phyloP scores from a whole-genome alignment of 2,888 invertebrate species.

The Thyatira batis region DNA sequence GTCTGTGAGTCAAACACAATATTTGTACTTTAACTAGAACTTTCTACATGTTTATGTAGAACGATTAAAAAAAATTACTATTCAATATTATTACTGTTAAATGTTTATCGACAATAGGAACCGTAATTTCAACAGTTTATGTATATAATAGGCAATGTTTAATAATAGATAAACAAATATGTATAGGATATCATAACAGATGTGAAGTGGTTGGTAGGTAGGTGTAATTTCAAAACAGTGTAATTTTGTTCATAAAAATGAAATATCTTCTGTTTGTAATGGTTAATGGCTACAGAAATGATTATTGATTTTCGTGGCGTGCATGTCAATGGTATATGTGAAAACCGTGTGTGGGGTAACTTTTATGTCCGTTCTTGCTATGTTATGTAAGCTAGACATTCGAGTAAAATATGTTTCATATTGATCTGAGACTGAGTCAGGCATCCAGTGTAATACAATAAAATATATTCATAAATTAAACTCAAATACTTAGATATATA shows the following conservation, averaged over 20 bases:
- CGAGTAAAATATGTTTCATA: background rate
- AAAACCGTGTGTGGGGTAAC: slow-evolving; percentile 32
- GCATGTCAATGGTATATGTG: slow-evolving; percentile 45
- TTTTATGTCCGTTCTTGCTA: slow-evolving; percentile 21
- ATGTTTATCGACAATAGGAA: too few species aligned
- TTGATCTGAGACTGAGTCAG: slow-evolving; percentile 3
- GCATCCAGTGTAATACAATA: slow-evolving; percentile 5
- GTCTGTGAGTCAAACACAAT: background rate
- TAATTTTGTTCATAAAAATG: background rate
- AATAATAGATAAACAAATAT: background rate
- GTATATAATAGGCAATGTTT: background rate
- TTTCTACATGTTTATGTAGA: too few species aligned
- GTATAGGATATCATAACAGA: too few species aligned
- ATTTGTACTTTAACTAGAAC: background rate
- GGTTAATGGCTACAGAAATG: slow-evolving; percentile 31
- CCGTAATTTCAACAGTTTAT: background rate
- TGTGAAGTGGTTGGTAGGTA: too few species aligned
- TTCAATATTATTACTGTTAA: too few species aligned
- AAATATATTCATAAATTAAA: background rate
- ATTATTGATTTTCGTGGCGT: slow-evolving; percentile 49
- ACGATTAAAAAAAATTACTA: too few species aligned
- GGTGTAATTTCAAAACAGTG: background rate
- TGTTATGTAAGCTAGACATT: slow-evolving; percentile 25
- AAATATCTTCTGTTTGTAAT: slow-evolving; percentile 23
- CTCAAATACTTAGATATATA: too few species aligned